These are phyloP conservation scores for Nothoprocta pentlandii DNA, from an alignment of 2,113 vertebrate species.

Conservation along the genomic window DNA sequence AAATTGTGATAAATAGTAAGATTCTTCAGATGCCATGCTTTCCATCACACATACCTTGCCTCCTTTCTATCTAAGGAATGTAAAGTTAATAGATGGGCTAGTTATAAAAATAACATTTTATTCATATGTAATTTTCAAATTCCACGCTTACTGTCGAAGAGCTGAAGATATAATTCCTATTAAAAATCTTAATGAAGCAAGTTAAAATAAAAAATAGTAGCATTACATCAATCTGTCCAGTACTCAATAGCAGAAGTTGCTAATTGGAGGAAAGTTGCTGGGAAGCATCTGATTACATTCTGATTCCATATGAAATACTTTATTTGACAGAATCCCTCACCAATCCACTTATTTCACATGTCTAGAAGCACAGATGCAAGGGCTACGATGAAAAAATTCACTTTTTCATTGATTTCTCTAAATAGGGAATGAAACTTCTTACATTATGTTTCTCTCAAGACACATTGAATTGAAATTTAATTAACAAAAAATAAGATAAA, in stretches of 20 bases:
- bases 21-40: background rate
- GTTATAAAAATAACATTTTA: background rate
- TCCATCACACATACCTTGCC: background rate
- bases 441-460: slow-evolving; percentile 5
- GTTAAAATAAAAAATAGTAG: background rate
- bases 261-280: background rate
- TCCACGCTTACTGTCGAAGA: background rate
- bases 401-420: background rate
- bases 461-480: slow-evolving; percentile 55
- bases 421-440: background rate
- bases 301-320: background rate
- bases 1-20: background rate
- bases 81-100: background rate
- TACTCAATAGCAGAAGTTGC: background rate
- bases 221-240: background rate
- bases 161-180: background rate
- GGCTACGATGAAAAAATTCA: background rate
- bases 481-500: slow-evolving; percentile 56
- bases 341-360: background rate
- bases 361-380: background rate
- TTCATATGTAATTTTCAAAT: background rate
- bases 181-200: background rate
- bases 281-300: background rate
- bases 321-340: background rate
- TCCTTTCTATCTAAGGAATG: background rate